Evolutionary conservation across 2,888 invertebrate species (phyloP), one percentile per base, ranked within the genome.

Genomic region (Ctenicera cuprea): DNA sequence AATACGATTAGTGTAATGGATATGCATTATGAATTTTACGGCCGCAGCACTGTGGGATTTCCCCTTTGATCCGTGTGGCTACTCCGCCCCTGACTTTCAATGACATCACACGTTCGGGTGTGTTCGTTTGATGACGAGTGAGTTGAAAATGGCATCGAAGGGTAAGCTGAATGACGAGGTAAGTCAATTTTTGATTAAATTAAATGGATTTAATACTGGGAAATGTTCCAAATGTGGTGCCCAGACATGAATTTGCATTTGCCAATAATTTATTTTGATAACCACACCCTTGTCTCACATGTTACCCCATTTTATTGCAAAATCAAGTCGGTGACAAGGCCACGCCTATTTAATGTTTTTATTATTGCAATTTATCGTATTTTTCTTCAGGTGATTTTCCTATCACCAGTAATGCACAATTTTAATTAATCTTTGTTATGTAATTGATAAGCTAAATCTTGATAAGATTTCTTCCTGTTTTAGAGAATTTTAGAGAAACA

Each of bases 131-230:
- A 18, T 59, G 41, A 69, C 69, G 73, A 63, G 71, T 66, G 45
- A 48, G 59, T 62, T 78, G 79, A 77, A 79, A 79, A 86, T 86
- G 85, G 83, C 85, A 69, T 84, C 84, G 80, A 85, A 85, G 80
- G 83, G 84, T 76, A 84, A 83, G 79, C 81, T 86, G 76, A 85
- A 84, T 79, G 86, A 86, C 71, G 86, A 86, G 86, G 86, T 86
- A 79, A 85, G 86, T 84, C 48, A 57, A 54, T 71, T 71, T 76
- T 72, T 66, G 50, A 48, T 64, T 14, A 62, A 65, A 64, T 38
- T 48, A 22, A 65, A 48, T 65, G 14, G 37, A 69, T 73, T 69
- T 33, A 41, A 22, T 5, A 20, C 7, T 8, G 12, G 20, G 26
- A 43, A 61, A 48, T 26, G 48, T 45, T 37, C 30, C 38, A 43